Base-by-base conservation (phyloP, 2,888 invertebrate species). In the Phengaris arion region DNA sequence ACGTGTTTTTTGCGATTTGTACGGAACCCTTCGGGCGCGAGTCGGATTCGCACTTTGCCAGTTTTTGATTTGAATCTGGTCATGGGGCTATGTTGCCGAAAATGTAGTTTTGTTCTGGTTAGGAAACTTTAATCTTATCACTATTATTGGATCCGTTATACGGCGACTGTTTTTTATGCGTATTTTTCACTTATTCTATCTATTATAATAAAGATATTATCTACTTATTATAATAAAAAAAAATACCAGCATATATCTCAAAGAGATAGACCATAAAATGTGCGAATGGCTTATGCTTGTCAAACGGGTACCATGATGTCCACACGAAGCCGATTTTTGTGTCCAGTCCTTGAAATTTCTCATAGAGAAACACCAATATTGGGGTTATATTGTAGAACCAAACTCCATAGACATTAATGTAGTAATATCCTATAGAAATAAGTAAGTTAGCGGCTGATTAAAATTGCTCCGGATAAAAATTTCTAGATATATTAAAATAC, bases 251-350 rank as follows among this genome's bases (percentile, higher is more conserved):
- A 77, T 88, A 87, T 77, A 91, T 85, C 82, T 93, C 93, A 79
- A 92, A 93, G 1, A 92, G 79, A 81, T 93, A 93, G 51, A 90
- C 91, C 8, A 83, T 81, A 55, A 89, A 76, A 77, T 93, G 93
- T 1, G 87, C 87, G 8, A 90, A 7, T 0, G 87, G 84, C 57
- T 89, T 76, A 75, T 86, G 82, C 81, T 92, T 93, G 80, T 93
- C 90, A 77, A 93, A 93, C 6, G 93, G 93, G 75, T 93, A 93
- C 93, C 93, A 92, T 2, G 91, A 90, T 35, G 85, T 82, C 93
- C 93, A 93, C 35, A 93, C 88, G 76, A 82, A 91, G 77, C 92
- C 93, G 6, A 93, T 79, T 51, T 80, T 76, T 0, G 85, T 83
- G 5, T 87, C 83, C 46, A 84, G 83, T 6, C 83, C 85, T 57